Base-by-base conservation (phyloP, 1,140 invertebrate species). In the Chlorops oryzae region DNA sequence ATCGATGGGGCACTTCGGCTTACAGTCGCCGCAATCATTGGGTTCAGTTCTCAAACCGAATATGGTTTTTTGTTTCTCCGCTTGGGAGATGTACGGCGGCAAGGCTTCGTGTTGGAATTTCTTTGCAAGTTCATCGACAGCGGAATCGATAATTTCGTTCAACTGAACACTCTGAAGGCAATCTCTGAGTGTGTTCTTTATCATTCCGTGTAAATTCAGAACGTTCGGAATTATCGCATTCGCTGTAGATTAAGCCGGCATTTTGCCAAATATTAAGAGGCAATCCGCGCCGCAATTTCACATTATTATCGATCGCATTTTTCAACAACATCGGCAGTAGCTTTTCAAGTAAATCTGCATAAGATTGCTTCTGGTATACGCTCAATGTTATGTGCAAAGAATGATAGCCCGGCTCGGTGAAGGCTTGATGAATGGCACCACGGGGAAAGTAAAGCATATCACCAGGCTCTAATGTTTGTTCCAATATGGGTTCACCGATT, bases 311-410 rank as follows among this genome's bases (percentile, higher is more conserved):
- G 13, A 86, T 81, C 0, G 92, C 89, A 37, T 74, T 68, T 61
- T 87, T 74, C 39, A 97, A 58, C 1, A 92, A 88, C 46, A 76
- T 65, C 2, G 90, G 90, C 32, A 96, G 53, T n/a, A 88, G 61
- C 73, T 86, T 84, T 70, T 93, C 83, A 39, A 97, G 72, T 9
- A 94, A 80, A 77, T 98, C 90, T 44, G 81, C 86, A 84, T 88
- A 97, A 7, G 86, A 80, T 63, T 94, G 93, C 60, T 85, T 85
- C 67, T 98, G 94, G 67, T 91, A 96, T 51, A 87, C 83, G 20
- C 93, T 96, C 2, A 98, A 72, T 0, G 94, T 97, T 1, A 97
- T 81, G 70, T 98, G 95, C 2, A 97, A 77, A 13, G 93, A 97
- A 74, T 97, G 90, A 28, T 77, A 69, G 4, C 80, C 75, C 38